Evolutionary conservation across 2,888 invertebrate species (phyloP).

Genomic region (Cephalotes varians): DNA sequence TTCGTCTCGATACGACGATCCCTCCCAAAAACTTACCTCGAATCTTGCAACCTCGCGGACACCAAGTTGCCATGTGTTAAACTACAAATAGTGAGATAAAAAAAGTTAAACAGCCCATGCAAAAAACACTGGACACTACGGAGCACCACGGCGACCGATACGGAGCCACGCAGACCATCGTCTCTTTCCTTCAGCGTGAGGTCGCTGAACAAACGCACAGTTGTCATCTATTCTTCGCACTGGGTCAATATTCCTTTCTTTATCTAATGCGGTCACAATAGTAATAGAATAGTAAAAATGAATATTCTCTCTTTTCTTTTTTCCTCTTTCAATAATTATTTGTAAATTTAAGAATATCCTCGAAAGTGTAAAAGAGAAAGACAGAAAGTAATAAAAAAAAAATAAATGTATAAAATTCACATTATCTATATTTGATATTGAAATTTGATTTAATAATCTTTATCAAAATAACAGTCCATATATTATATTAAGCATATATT

Average conservation of each 20-base stretch:
- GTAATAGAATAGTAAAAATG: neutral
- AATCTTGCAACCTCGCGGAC: conserved; percentile 79
- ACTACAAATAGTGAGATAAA: conserved; percentile 82
- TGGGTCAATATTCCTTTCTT: neutral
- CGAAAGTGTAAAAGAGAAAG: neutral
- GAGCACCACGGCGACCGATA: conserved; percentile 76
- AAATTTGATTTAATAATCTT: neutral
- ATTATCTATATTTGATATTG: neutral
- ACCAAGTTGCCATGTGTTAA: conserved; percentile 80
- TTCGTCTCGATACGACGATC: conserved; percentile 59
- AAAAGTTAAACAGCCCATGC: conserved; percentile 82
- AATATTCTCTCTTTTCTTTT: neutral
- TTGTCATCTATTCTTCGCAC: neutral
- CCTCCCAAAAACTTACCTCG: conserved; percentile 83
- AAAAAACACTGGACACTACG: conserved; percentile 80
- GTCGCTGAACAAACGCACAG: conserved; percentile 7
- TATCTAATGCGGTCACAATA: neutral
- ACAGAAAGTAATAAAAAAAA: neutral
- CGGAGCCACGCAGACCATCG: conserved; percentile 75
- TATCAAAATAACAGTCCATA: neutral
- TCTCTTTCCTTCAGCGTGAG: conserved; percentile 4
- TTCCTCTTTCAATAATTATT: neutral
- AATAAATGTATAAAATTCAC: neutral
- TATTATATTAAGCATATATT: too few species aligned
- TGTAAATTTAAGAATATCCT: neutral